These are phyloP conservation scores for Cossypha polioptera DNA, from an alignment of 2,797 vertebrate genomes.

Conservation along the genomic window DNA sequence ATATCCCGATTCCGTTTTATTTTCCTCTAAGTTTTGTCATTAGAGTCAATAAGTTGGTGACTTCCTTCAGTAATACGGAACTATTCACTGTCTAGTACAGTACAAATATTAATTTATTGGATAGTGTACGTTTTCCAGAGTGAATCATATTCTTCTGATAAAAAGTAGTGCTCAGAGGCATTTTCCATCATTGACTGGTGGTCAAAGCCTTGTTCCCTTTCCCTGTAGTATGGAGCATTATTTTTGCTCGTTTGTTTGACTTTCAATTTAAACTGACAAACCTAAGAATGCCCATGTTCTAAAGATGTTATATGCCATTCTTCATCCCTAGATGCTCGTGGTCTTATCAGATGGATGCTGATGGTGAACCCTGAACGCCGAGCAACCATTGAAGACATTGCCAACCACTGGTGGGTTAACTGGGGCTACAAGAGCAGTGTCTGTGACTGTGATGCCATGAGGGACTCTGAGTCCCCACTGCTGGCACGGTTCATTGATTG, in stretches of 20 bases:
- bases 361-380: conserved; percentile 98
- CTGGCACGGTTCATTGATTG: conserved; percentile 95
- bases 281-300: background rate
- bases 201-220: background rate
- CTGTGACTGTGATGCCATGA: conserved; percentile 92
- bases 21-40: background rate
- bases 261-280: background rate
- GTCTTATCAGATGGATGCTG: conserved; percentile 98
- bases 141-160: background rate
- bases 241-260: background rate
- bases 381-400: conserved; percentile 96
- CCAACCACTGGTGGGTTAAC: conserved; percentile 99
- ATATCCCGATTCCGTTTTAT: background rate
- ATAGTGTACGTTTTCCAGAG: background rate
- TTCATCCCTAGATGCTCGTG: conserved; percentile 86
- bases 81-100: background rate
- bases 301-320: background rate
- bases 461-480: conserved; percentile 88
- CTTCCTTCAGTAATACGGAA: background rate
- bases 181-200: background rate
- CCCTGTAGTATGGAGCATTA: background rate
- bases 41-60: background rate
- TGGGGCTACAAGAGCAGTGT: conserved; percentile 98
- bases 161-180: background rate
- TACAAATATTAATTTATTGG: background rate